These are phyloP conservation scores for Fulmarus glacialis DNA, from an alignment of 2,113 vertebrate species.

Conservation along the genomic window DNA sequence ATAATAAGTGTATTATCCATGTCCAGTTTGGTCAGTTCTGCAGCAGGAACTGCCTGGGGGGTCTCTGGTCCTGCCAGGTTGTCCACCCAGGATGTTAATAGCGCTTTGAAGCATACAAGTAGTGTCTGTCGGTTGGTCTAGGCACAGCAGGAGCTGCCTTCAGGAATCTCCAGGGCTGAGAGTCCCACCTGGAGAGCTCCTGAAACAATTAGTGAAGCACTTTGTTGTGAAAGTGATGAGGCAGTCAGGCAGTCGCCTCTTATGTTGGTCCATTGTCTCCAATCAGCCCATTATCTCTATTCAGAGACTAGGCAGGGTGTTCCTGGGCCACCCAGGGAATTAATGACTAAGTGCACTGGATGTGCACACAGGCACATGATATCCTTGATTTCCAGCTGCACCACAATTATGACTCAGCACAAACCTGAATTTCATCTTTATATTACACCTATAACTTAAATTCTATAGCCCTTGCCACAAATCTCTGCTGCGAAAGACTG, in stretches of 20 bases:
- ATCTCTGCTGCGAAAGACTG: neutral
- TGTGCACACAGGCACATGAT: neutral
- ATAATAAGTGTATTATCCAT: neutral
- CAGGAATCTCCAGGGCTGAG: neutral
- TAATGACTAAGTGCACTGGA: neutral
- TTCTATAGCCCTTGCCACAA: neutral
- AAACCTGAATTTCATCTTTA: neutral
- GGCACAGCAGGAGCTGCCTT: slow-evolving; percentile 7
- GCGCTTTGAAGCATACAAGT: neutral
- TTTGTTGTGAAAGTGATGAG: neutral
- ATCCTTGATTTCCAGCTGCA: neutral
- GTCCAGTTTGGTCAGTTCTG: neutral
- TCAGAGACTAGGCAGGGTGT: neutral
- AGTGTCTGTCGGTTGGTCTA: neutral
- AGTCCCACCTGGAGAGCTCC: neutral
- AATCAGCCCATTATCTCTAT: neutral
- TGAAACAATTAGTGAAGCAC: neutral
- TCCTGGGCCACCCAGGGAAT: neutral
- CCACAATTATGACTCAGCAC: neutral
- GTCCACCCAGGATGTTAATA: neutral
- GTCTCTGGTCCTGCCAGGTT: neutral
- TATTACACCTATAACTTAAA: neutral
- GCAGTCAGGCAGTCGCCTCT: neutral
- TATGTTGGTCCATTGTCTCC: neutral
- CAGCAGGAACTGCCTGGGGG: neutral